Base-by-base conservation (phyloP, 2,888 invertebrate genomes). In the Rhamphomyia laevipes region DNA sequence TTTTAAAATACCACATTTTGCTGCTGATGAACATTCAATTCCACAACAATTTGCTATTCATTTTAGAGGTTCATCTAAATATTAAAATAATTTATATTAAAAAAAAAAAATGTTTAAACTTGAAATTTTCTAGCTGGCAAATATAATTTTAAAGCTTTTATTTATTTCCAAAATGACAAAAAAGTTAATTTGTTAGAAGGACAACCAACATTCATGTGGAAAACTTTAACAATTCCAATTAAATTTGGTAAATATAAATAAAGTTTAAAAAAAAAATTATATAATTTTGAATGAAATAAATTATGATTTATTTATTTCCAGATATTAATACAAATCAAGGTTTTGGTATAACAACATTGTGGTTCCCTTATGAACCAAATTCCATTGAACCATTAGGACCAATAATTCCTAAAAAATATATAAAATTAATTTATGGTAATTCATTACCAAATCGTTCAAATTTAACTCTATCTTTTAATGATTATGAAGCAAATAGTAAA, bases 401-500 rank as follows among this genome's bases (percentile, higher is more conserved):
- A 16, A 23, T 13, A 12, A 13, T 21, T 12, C 31, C 30, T 12
- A 12, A 43, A n/a, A 15, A 17, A 17, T 31, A 30, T 30, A 30
- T 11, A 17, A 43, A 43, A 31, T 16, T 43, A 17, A 21, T 43
- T 45, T 70, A 71, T 67, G 46, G 63, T n/a, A 56, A 54, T 4
- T 57, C 57, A 17, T 44, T 52, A 13, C 47, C 53, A 12, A 48
- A 50, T 35, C 45, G 44, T 6, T 63, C 68, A 11, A 66, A 61
- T 3, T 60, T 59, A 10, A 73, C 76, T 50, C 52, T 74, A 2
- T 50, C 66, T 0, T 74, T 82, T 23, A 66, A 69, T 9, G 73
- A 73, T 12, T 59, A 62, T 1, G 71, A 71, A 13, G 75, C 81
- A 23, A 70, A 73, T 21, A 76, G 77, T 53, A 67, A 77, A 1